Evolutionary conservation across 2,113 vertebrate genomes (phyloP), one percentile per base, ranked within the genome.

Genomic region (Lepus americanus): DNA sequence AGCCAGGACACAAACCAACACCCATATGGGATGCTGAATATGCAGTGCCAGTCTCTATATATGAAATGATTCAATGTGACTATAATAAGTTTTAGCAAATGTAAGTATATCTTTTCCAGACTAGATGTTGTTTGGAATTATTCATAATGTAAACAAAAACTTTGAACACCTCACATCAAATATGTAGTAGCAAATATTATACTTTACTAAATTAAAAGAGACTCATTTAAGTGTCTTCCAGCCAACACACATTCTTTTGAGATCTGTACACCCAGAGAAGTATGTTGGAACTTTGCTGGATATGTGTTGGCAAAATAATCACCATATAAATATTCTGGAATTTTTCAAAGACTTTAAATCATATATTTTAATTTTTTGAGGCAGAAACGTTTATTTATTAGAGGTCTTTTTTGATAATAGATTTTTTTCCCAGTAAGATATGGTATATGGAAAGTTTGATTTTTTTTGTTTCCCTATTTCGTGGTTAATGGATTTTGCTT

Each of bases 401-500:
- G 89, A 96, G 70, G 8, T n/a, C 55, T 85, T 95, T 84, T 92
- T 89, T 25, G 23, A 78, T 89, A 90, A 94, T 97, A 93, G 63
- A 95, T 95, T 96, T 96, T 96, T 93, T 97, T 95, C 95, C 94
- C 79, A 90, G 94, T 80, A 86, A 78, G 91, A 83, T 82, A 31
- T 95, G 76, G 86, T 83, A 33, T 96, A 94, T n/a, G 64, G 95
- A 96, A 97, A 97, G 80, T 87, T 96, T 97, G 90, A 96, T 97
- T 98, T 97, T 44, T 97, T 92, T 97, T 97, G 67, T 97, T 98
- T 96, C 59, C 39, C 53, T 97, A 67, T 98, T 98, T 98, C 94
- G 94, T 98, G 95, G 98, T 98, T 98, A 98, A 96, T 98, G 89
- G 94, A 97, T 98, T 98, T 98, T 97, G 59, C 96, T 97, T 98